phyloP scores from a whole-genome alignment of 2,888 invertebrate genomes.

The Agriopis aurantiaria region DNA sequence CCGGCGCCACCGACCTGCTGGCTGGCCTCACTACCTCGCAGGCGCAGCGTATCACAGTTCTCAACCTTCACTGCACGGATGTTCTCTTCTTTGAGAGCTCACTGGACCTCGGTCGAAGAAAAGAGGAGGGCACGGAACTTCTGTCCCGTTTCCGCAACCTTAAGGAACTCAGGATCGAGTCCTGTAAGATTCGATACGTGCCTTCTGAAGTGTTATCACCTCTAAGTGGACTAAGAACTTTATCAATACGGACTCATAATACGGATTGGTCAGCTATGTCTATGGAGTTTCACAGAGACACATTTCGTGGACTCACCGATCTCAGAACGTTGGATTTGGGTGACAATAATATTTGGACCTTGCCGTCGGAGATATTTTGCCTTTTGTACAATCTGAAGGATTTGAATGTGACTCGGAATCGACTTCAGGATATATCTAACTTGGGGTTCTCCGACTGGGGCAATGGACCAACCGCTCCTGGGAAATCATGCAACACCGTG shows the following conservation, averaged over 20 bases:
- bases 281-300: conserved; percentile 90
- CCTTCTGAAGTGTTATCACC: conserved; percentile 90
- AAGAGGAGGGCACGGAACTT: conserved; percentile 85
- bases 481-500: conserved; percentile 89
- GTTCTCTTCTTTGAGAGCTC: conserved; percentile 91
- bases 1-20: conserved; percentile 88
- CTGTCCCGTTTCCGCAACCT: conserved; percentile 88
- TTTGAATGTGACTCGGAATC: conserved; percentile 91
- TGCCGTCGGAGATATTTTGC: conserved; percentile 91
- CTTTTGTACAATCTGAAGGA: conserved; percentile 89
- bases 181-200: conserved; percentile 92
- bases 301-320: conserved; percentile 89
- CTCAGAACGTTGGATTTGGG: conserved; percentile 90
- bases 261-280: conserved; percentile 93
- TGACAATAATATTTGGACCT: conserved; percentile 92
- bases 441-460: conserved; percentile 92
- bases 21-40: conserved; percentile 88
- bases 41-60: conserved; percentile 89
- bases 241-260: conserved; percentile 91
- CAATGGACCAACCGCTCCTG: conserved; percentile 88
- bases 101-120: conserved; percentile 85
- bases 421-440: conserved; percentile 91
- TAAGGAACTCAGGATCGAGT: conserved; percentile 90
- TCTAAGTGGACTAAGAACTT: conserved; percentile 88
- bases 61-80: conserved; percentile 90